A percentile compares a stretch with the other conserved stretches of the same genome.
These are phyloP conservation scores for Theocolax elegans DNA, from an alignment of 1,140 invertebrate species.

Conservation along the genomic window DNA sequence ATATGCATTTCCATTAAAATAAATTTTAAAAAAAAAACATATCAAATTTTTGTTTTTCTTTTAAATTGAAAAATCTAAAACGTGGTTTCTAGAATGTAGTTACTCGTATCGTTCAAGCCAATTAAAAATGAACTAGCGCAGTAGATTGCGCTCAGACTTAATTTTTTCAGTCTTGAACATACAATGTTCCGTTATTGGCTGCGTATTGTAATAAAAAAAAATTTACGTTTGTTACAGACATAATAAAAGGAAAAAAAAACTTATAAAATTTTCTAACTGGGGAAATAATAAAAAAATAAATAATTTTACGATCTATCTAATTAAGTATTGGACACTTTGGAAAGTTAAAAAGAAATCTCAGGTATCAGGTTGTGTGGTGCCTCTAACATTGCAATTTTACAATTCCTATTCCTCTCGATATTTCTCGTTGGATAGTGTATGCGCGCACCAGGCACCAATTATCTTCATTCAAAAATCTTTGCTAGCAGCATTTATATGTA, in stretches of 20 bases:
- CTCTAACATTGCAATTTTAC: not conserved
- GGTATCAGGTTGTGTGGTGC: slow-evolving; percentile 34
- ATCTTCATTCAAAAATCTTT: slow-evolving; percentile 31
- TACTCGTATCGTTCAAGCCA: slow-evolving; percentile 9
- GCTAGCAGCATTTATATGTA: slow-evolving; percentile 28
- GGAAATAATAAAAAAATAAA: slow-evolving; percentile 42
- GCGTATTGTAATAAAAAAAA: slow-evolving; percentile 13
- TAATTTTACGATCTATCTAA: slow-evolving; percentile 40
- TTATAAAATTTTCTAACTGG: slow-evolving; percentile 26
- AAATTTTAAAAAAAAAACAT: slow-evolving; percentile 8
- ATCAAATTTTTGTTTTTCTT: slow-evolving; percentile 28
- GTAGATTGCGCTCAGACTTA: slow-evolving; percentile 29
- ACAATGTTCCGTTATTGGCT: slow-evolving; percentile 7
- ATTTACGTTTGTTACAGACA: slow-evolving; percentile 1
- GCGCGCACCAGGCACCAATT: slow-evolving; percentile 31
- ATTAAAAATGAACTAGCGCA: slow-evolving; percentile 37
- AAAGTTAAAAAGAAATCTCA: slow-evolving; percentile 35
- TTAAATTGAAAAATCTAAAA: too few relatives aligned
- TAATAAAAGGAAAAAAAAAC: too few relatives aligned
- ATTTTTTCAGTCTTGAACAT: slow-evolving; percentile 39
- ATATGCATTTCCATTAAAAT: slow-evolving; percentile 29
- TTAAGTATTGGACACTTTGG: slow-evolving; percentile 41
- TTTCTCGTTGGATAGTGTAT: slow-evolving; percentile 21
- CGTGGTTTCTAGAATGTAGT: not conserved
- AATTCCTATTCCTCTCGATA: not conserved